Percentiles rank a stretch among this genome's conserved stretches.
These are phyloP conservation scores for Drosophila fuyamai DNA, from an alignment of 1,140 invertebrate genomes.

Conservation along the genomic window DNA sequence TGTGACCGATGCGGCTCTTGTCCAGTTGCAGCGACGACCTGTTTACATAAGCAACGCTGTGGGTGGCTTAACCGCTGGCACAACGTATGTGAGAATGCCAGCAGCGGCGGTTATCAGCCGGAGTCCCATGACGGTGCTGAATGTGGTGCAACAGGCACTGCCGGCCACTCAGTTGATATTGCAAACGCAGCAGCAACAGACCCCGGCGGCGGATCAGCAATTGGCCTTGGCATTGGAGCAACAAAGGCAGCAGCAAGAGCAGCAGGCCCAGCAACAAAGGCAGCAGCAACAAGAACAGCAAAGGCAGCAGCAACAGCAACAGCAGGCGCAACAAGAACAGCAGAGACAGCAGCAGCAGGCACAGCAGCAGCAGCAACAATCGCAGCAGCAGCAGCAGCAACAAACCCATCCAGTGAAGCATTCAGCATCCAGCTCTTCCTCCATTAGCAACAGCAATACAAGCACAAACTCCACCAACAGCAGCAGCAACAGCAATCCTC, in stretches of 20 bases:
- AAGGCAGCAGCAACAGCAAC: slow-evolving; percentile 23
- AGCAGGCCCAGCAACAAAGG: slow-evolving; percentile 22
- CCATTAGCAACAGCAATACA: slow-evolving; percentile 13
- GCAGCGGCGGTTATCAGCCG: slow-evolving; percentile 74
- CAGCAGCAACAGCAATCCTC: slow-evolving; percentile 23
- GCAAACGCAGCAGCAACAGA: slow-evolving; percentile 59
- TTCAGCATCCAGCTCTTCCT: slow-evolving; percentile 12
- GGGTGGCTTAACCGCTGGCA: slow-evolving; percentile 58
- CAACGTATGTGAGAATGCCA: slow-evolving; percentile 78
- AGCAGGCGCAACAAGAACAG: slow-evolving; percentile 27
- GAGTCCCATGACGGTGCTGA: slow-evolving; percentile 81
- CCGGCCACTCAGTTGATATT: slow-evolving; percentile 75
- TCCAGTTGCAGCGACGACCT: slow-evolving; percentile 77
- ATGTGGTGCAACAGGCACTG: slow-evolving; percentile 77
- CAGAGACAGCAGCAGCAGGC: slow-evolving; percentile 10
- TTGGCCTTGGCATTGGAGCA: slow-evolving; percentile 35
- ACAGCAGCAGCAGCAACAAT: slow-evolving; percentile 27
- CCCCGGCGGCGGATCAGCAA: slow-evolving; percentile 24
- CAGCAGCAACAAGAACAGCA: slow-evolving; percentile 20
- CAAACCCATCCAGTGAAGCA: slow-evolving; percentile 14
- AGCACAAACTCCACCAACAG: slow-evolving; percentile 30
- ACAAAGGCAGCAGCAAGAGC: slow-evolving; percentile 35
- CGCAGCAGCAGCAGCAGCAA: slow-evolving; percentile 29
- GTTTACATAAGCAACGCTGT: slow-evolving; percentile 81
- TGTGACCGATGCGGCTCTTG: slow-evolving; percentile 74